Evolutionary conservation across 2,888 invertebrate species (phyloP).

Genomic region (Hemicrepidius hirtus): DNA sequence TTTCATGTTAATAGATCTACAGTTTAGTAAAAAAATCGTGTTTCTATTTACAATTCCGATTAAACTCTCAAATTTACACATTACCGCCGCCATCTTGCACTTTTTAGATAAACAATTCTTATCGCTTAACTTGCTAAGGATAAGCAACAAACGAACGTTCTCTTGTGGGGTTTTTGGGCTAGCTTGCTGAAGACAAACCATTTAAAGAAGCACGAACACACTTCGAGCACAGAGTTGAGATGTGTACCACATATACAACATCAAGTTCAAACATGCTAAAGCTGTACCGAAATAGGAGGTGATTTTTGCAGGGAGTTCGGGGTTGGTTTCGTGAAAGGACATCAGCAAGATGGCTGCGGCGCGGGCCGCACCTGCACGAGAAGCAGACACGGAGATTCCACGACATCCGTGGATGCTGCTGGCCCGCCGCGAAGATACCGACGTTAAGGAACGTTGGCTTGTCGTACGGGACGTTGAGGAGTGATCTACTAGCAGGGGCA

Average conservation of each 20-base stretch:
- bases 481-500: slow-evolving; percentile 75
- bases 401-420: slow-evolving; percentile 77
- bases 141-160: not conserved
- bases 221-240: slow-evolving; percentile 24
- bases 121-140: not conserved
- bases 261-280: slow-evolving; percentile 42
- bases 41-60: slow-evolving; percentile 28
- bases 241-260: slow-evolving; percentile 33
- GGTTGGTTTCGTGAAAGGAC: slow-evolving; percentile 85
- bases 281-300: slow-evolving; percentile 55
- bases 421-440: slow-evolving; percentile 73
- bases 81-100: slow-evolving; percentile 76
- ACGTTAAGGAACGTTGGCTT: slow-evolving; percentile 73
- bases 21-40: slow-evolving; percentile 18
- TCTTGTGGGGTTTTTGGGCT: not conserved
- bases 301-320: slow-evolving; percentile 53
- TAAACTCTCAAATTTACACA: slow-evolving; percentile 34
- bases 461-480: slow-evolving; percentile 70
- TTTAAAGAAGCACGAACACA: slow-evolving; percentile 18
- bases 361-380: slow-evolving; percentile 95
- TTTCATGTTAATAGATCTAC: slow-evolving; percentile 6
- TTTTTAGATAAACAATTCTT: not conserved
- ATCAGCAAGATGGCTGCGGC: slow-evolving; percentile 96
- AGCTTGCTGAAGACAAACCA: not conserved
- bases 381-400: slow-evolving; percentile 84